Percentiles rank a stretch among this genome's conserved stretches.
These are phyloP conservation scores for Neoniphon sammara DNA, from an alignment of 2,797 vertebrate genomes.

Conservation along the genomic window DNA sequence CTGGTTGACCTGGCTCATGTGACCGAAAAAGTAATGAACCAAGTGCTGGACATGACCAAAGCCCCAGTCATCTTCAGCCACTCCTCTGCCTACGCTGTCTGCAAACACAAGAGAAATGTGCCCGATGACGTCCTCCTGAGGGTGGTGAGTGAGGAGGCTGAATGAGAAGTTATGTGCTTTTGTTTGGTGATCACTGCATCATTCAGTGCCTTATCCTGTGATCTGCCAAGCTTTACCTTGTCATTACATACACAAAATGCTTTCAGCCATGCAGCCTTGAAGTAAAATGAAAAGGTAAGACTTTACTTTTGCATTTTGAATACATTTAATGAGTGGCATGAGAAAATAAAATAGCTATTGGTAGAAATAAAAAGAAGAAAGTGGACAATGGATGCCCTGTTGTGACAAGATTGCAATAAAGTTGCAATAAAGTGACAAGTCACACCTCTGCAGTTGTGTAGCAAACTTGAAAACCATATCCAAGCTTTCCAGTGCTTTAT, in stretches of 20 bases:
- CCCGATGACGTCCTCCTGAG: slow-evolving; percentile 86
- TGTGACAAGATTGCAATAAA: neutral
- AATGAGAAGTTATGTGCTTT: no score
- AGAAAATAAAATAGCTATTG: neutral
- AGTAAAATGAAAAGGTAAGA: no score
- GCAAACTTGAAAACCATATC: neutral
- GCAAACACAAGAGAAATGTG: slow-evolving; percentile 86
- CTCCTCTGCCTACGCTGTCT: slow-evolving; percentile 88
- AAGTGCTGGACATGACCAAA: slow-evolving; percentile 80
- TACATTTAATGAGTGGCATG: no score
- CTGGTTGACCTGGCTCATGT: slow-evolving; percentile 93
- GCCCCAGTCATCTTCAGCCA: slow-evolving; percentile 97
- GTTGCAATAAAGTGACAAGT: neutral
- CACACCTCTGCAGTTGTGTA: neutral
- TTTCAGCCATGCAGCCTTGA: no score
- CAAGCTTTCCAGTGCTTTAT: neutral
- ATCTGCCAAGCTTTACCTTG: no score
- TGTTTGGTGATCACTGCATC: no score
- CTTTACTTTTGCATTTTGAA: no score
- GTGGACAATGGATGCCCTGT: neutral
- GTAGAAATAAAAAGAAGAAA: neutral
- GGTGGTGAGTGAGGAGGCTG: slow-evolving; percentile 83
- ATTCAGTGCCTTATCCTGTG: no score
- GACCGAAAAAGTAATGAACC: slow-evolving; percentile 85
- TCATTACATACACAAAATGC: no score